Evolutionary conservation across 2,113 vertebrate genomes (phyloP).

Genomic region (Rhinoptilus africanus): DNA sequence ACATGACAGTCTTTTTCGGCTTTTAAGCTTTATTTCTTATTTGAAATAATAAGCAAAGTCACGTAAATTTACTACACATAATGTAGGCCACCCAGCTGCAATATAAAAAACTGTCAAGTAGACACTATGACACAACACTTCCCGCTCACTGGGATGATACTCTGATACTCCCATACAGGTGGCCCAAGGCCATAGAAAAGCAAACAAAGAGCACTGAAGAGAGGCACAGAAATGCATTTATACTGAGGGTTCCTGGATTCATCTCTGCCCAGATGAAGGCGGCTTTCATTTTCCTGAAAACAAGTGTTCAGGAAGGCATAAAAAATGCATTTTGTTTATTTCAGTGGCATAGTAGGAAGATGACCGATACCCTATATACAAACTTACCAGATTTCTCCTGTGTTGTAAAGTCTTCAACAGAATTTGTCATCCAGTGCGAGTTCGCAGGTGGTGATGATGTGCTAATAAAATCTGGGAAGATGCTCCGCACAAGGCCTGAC

Average conservation of each 20-base stretch:
- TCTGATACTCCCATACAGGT: not conserved
- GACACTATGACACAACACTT: not conserved
- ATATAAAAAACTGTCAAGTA: not conserved
- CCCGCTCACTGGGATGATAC: not conserved
- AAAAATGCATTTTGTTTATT: not conserved
- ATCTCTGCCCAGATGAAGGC: not conserved
- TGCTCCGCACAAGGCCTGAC: not conserved
- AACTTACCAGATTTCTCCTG: not conserved
- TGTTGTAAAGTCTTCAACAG: not conserved
- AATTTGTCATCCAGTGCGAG: not conserved
- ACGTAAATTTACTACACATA: not conserved
- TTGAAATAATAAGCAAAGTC: not conserved
- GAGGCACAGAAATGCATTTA: not conserved
- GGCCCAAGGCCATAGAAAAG: not conserved
- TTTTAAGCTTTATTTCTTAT: not conserved
- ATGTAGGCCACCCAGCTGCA: not conserved
- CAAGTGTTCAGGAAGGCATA: not conserved
- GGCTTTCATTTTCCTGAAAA: not conserved
- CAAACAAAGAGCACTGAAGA: not conserved
- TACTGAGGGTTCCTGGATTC: not conserved
- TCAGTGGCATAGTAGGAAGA: not conserved
- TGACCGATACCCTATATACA: rapidly evolving
- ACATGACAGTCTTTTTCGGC: not conserved
- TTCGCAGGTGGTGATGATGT: not conserved
- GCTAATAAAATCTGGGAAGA: not conserved